These are phyloP conservation scores for Cavia porcellus DNA, from an alignment of 2,113 vertebrate genomes.

Conservation along the genomic window DNA sequence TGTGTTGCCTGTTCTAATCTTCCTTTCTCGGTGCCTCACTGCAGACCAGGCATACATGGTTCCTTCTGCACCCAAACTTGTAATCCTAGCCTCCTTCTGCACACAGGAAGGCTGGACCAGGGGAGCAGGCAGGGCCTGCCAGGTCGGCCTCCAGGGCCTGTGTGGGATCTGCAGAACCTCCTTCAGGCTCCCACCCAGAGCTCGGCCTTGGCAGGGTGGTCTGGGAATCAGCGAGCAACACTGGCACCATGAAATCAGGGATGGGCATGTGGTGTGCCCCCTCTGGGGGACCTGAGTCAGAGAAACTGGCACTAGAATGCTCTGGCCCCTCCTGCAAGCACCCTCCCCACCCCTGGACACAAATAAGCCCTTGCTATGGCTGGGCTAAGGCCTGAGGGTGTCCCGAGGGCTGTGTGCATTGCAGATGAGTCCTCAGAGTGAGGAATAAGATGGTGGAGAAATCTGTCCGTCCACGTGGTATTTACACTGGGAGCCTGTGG, in stretches of 20 bases:
- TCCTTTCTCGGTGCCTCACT: background rate
- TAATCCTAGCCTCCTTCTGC: background rate
- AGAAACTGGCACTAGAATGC: background rate
- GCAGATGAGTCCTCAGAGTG: no score
- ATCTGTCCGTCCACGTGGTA: background rate
- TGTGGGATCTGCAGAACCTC: background rate
- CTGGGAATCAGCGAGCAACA: background rate
- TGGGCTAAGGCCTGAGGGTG: no score
- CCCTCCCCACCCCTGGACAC: background rate
- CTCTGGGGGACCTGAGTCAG: no score
- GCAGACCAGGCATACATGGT: rapidly evolving
- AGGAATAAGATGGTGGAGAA: background rate
- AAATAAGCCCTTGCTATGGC: background rate
- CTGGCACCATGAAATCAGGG: background rate
- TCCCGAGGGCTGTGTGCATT: no score
- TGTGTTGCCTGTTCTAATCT: background rate
- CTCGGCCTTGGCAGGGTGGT: background rate
- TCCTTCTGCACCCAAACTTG: background rate
- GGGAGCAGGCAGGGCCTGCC: rapidly evolving
- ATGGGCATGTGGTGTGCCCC: rapidly evolving
- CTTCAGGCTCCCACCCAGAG: background rate
- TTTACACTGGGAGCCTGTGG: background rate
- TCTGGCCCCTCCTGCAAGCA: background rate
- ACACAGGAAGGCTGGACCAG: background rate
- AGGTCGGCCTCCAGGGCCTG: rapidly evolving